Evolutionary conservation across 1,140 invertebrate species (phyloP).

Genomic region (Drosophila asahinai): DNA sequence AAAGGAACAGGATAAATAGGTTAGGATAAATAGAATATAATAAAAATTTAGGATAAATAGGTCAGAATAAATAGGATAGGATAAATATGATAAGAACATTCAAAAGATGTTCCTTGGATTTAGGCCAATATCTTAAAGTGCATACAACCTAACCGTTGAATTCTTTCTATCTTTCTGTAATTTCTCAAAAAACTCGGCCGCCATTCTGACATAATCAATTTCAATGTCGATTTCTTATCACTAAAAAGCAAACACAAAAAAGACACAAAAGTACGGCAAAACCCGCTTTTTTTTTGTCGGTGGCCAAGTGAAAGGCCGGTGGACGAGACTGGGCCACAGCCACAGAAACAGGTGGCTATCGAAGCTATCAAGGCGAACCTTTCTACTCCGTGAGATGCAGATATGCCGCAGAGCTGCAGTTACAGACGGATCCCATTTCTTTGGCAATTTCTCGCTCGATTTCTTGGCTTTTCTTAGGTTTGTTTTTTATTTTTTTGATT

Average conservation of each 20-base stretch:
- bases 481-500: conserved; percentile 17
- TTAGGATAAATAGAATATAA: too few relatives aligned
- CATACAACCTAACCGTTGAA: not conserved
- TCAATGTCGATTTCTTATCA: conserved; percentile 55
- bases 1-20: too few relatives aligned
- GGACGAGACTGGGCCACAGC: conserved; percentile 34
- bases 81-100: too few relatives aligned
- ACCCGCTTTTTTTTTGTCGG: conserved; percentile 28
- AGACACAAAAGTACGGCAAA: conserved; percentile 2
- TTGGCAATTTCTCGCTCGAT: conserved; percentile 13
- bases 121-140: too few relatives aligned
- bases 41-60: too few relatives aligned
- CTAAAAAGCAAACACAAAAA: conserved; percentile 5
- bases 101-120: too few relatives aligned
- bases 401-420: conserved; percentile 15
- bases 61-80: too few relatives aligned
- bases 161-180: not conserved
- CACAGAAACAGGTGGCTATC: conserved; percentile 35
- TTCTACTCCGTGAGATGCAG: conserved; percentile 7
- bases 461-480: conserved; percentile 17
- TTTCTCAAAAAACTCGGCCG: not conserved
- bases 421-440: conserved; percentile 19
- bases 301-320: conserved; percentile 68
- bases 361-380: conserved; percentile 28
- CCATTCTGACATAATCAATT: conserved; percentile 45